Conservation (phyloP, 2,797 vertebrate genomes). For the Aldrovandia affinis region DNA sequence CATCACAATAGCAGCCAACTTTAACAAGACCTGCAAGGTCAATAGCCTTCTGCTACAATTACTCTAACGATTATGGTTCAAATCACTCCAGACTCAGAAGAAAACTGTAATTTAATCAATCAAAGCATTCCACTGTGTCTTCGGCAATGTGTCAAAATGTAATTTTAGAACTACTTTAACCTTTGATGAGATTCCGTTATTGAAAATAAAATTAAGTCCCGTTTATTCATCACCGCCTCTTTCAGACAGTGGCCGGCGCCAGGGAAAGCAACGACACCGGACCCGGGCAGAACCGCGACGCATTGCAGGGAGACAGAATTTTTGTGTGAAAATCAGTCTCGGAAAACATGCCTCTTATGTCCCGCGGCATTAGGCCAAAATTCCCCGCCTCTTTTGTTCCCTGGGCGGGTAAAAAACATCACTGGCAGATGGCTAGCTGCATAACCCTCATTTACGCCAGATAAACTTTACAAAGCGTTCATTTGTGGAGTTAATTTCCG, state of each 20-base stretch:
- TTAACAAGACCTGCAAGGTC: not conserved
- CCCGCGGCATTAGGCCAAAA: not conserved
- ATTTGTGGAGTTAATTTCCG: slow-evolving; percentile 27
- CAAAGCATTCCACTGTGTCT: slow-evolving; percentile 24
- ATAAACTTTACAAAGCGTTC: slow-evolving; percentile 28
- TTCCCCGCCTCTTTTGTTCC: not conserved
- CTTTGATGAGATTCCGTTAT: slow-evolving; percentile 43
- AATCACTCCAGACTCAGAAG: not conserved
- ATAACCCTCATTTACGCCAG: slow-evolving; percentile 13
- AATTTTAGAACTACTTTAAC: slow-evolving; percentile 40
- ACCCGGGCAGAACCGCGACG: not conserved
- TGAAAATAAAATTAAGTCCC: slow-evolving; percentile 40
- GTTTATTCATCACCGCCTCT: slow-evolving; percentile 23
- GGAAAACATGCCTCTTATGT: not conserved
- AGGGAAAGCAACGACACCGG: not conserved
- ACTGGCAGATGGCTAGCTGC: slow-evolving; percentile 2
- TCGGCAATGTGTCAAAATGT: slow-evolving; percentile 34
- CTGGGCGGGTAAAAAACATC: not conserved
- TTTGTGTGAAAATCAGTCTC: not conserved
- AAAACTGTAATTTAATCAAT: slow-evolving; percentile 28
- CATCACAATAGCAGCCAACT: not conserved
- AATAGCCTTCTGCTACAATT: not conserved
- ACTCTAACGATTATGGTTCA: not conserved
- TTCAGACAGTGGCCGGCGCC: not conserved
- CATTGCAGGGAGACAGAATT: not conserved